Base-by-base conservation (phyloP, 2,113 vertebrate genomes). In the Pelmatolapia mariae region DNA sequence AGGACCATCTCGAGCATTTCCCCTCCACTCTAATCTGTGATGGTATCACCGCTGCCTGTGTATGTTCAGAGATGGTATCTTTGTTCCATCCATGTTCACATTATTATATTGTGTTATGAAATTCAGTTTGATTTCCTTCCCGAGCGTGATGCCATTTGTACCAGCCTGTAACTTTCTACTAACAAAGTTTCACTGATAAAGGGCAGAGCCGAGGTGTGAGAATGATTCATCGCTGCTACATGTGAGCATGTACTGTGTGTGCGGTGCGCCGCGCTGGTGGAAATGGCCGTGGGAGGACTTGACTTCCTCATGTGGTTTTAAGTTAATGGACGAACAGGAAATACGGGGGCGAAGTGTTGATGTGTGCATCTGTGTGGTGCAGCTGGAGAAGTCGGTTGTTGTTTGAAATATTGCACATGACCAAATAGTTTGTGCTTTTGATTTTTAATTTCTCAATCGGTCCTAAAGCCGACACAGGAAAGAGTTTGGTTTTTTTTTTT, bases 321-420 rank as follows among this genome's bases (percentile, higher is more conserved):
- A 57, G 85, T 94, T 95, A 91, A 92, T 90, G 92, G 93, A 94
- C 87, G 90, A 91, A 89, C 92, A 93, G 96, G 95, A 96, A 94
- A 43, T 11, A 18, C 2, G 91, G 59, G 90, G 93, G 92, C 54
- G 80, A 89, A 0, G 82, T 61, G 90, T 84, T 80, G 54, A 86
- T 85, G 83, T 43, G 22, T 18, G 87, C 13, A 47, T n/a, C n/a
- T 66, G 61, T 81, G 84, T 83, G 89, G 66, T n/a, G 71, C 52
- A 47, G 68, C 13, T 47, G 16, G 54, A 80, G 81, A 83, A 52
- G 81, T 29, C 57, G 2, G 57, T 81, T 85, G 36, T 24, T 19
- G 26, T 88, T 80, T 76, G 16, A 87, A 66, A 83, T 84, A 26
- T 83, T 53, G 5, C 53, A 80, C 73, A 43, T 56, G 54, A 87